Base-by-base conservation (phyloP, 1,140 invertebrate genomes). In the Phortica variegata region DNA sequence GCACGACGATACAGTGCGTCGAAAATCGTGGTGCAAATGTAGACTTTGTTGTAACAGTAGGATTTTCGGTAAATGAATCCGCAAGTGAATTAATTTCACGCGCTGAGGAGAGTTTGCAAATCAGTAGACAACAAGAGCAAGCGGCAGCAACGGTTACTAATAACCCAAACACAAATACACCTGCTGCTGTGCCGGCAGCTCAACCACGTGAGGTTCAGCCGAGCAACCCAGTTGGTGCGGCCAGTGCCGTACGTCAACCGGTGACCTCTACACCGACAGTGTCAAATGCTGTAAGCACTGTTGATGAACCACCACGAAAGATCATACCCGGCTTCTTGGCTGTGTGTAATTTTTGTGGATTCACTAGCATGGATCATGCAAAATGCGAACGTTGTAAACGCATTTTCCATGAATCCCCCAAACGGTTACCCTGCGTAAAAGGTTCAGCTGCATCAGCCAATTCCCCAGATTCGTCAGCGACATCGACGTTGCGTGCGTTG, bases 41-140 rank as follows among this genome's bases (percentile, higher is more conserved):
- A 56, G 86, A 89, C 72, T 88, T 88, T 61, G 84, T 89, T 54
- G 86, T 88, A 18, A 85, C 85, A 13, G 82, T 86, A 23, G 83
- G 83, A 41, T 81, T 75, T 23, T 65, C 59, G 0, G 66, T 68
- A 1, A 72, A 71, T 21, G 71, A 73, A 48, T 72, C 69, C 2
- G 61, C 69, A 15, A 73, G 61, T 40, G 74, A 75, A 19, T 42
- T 76, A 1, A 76, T 75, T 8, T 72, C 69, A 4, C 54, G 70
- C 2, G 74, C 74, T 5, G 74, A 76, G 47, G 65, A 74, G 44
- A 73, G 65, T 36, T 56, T 76, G 0, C 72, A 76, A 44, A 61
- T 75, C 54, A 75, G 56, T 43, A 44, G 56, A 3, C 58, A 68
- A 21, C 71, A 68, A 48, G 68, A 72, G 34, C 54, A 54, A 7